phyloP scores from a whole-genome alignment of 2,113 vertebrate species.

The Cromileptes altivelis region DNA sequence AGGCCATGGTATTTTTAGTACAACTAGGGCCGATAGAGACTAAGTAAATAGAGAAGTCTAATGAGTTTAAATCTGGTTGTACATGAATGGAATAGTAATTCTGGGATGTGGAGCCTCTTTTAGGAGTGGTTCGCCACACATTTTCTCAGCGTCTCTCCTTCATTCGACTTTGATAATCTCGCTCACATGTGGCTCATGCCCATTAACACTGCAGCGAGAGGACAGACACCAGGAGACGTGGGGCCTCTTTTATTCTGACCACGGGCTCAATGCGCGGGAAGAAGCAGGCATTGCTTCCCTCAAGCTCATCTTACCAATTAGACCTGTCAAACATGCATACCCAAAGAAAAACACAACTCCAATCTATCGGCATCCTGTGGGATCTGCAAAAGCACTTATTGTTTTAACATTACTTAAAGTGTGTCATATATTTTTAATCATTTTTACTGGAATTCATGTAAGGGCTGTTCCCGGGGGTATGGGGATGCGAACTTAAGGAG shows the following conservation, averaged over 20 bases:
- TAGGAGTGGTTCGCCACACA: conserved; percentile 84
- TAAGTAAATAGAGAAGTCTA: conserved; percentile 85
- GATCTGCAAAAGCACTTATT: conserved; percentile 76
- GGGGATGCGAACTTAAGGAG: conserved; percentile 53
- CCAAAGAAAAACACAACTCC: conserved; percentile 66
- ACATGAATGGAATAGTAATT: conserved; percentile 83
- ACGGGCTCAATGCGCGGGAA: conserved; percentile 39
- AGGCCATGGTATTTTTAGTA: conserved; percentile 86
- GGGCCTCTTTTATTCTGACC: conserved; percentile 62
- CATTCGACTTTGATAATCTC: conserved; percentile 86
- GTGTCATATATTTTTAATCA: conserved; percentile 83
- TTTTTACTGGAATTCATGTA: conserved; percentile 72
- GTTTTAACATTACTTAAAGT: conserved; percentile 84
- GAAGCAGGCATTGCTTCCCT: conserved; percentile 55
- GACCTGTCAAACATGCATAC: conserved; percentile 66
- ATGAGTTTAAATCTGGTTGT: conserved; percentile 82
- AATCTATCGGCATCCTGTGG: conserved; percentile 72
- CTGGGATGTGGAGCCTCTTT: conserved; percentile 83
- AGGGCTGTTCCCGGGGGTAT: conserved; percentile 61
- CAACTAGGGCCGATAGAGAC: conserved; percentile 80
- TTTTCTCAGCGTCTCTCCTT: conserved; percentile 85
- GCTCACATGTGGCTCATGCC: conserved; percentile 82
- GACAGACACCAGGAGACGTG: conserved; percentile 72
- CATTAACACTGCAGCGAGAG: conserved; percentile 84
- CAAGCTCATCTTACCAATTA: conserved; percentile 82